Conservation (phyloP, 2,113 vertebrate genomes). For the Apteryx mantelli region DNA sequence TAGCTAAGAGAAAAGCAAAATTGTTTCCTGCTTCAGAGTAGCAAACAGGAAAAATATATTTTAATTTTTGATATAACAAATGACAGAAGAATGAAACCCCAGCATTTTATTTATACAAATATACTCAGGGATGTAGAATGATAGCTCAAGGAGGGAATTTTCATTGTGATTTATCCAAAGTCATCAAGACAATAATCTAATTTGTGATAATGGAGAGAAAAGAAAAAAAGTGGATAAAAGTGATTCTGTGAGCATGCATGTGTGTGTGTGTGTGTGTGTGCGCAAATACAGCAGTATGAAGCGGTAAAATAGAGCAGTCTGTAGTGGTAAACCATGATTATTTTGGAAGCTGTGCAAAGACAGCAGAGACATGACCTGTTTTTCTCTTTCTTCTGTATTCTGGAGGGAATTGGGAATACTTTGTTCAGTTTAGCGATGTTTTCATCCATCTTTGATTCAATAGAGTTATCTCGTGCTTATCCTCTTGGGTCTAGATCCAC, state of each 20-base stretch:
- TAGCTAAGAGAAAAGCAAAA: constrained; percentile 33
- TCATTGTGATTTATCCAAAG: constrained; percentile 10
- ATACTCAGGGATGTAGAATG: background rate
- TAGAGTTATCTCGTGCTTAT: background rate
- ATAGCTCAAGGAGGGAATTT: background rate
- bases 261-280: background rate
- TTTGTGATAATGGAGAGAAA: constrained; percentile 15
- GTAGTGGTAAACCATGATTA: background rate
- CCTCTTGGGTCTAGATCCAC: background rate
- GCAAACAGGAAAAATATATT: constrained; percentile 19
- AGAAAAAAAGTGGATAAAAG: background rate
- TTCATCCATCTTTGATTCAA: background rate
- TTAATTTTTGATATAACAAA: constrained; percentile 29
- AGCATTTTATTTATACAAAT: constrained; percentile 21
- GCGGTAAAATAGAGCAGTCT: background rate
- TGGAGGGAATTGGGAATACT: background rate
- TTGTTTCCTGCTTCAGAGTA: constrained; percentile 48
- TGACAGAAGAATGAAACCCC: background rate
- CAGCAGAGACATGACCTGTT: background rate
- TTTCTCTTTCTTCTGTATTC: background rate
- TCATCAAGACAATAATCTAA: constrained; percentile 11
- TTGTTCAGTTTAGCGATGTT: background rate
- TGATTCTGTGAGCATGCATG: background rate
- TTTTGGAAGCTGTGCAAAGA: constrained; percentile 25
- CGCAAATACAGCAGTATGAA: background rate